Evolutionary conservation across 2,113 vertebrate genomes (phyloP), one percentile per base, ranked within the genome.

Genomic region (Serilophus lunatus): DNA sequence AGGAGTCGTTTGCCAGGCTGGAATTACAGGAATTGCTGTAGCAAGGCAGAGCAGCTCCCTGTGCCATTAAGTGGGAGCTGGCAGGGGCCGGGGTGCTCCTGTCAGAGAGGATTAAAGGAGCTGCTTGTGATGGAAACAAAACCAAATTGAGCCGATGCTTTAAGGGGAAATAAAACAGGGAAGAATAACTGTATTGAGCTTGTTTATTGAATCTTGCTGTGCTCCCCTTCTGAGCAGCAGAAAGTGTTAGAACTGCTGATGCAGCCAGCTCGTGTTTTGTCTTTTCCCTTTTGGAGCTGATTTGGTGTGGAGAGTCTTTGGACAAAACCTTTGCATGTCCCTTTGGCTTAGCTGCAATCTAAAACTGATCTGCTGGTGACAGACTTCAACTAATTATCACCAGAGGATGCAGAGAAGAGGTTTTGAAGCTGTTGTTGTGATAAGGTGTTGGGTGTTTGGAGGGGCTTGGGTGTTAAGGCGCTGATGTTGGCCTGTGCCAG

Each of bases 11-110:
- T 76, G 82, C 79, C 57, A 75, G 82, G 11, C 65, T 91, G 85
- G 92, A 93, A 85, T 87, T 59, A 60, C 87, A 82, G 93, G 92
- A 93, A 79, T 91, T 87, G 95, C 85, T 36, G 19, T 70, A 18
- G 60, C 2, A 20, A 78, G 86, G 85, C 63, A 57, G 88, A 70
- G 31, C 87, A 57, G 86, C 12, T 9, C 81, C 47, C 28, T 8
- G 61, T 80, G 86, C 86, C 76, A 18, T 63, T 12, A 24, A 6
- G 18, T n/a, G 31, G 4, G 80, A 47, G 74, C 63, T 81, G 82
- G 64, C 87, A 68, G 77, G 51, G 61, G 53, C 77, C 12, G 19
- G 50, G 44, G 56, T 44, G 89, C 75, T 78, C 83, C 59, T 20
- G 2, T 61, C 60, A 70, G 59, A 57, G 88, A 6, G n/a, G 15